Conservation (phyloP, 2,888 invertebrate species). For the Phyllotreta cruciferae region DNA sequence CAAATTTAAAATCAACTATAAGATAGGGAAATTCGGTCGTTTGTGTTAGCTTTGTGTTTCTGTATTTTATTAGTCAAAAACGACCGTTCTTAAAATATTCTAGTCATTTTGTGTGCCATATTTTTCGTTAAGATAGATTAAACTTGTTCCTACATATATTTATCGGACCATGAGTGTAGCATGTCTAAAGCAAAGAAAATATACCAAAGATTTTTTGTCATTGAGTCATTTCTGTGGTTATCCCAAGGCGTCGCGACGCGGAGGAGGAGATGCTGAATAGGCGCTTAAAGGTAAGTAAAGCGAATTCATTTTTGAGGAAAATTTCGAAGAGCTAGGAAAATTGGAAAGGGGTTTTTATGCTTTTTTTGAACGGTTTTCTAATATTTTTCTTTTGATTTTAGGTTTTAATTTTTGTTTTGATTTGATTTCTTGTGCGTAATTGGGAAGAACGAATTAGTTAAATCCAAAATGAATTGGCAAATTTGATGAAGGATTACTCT, state of each 20-base stretch:
- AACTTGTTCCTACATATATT: slow-evolving; percentile 6
- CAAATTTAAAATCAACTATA: too few relatives aligned
- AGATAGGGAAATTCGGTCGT: too few relatives aligned
- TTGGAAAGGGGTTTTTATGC: not conserved
- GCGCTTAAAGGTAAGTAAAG: slow-evolving; percentile 11
- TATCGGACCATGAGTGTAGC: slow-evolving; percentile 16
- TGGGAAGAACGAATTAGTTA: slow-evolving; percentile 3
- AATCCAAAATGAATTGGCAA: slow-evolving; percentile 13
- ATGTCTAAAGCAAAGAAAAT: slow-evolving; percentile 18
- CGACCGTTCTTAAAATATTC: slow-evolving; percentile 20
- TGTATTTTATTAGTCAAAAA: slow-evolving; percentile 8
- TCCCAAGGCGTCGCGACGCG: not conserved
- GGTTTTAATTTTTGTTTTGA: slow-evolving; percentile 17
- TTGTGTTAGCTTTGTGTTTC: not conserved
- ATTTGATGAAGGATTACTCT: not conserved
- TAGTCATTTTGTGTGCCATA: slow-evolving; percentile 31
- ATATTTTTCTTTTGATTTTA: slow-evolving; percentile 15
- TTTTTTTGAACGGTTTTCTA: slow-evolving; percentile 4
- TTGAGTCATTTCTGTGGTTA: slow-evolving; percentile 11
- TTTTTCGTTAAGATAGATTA: slow-evolving; percentile 9
- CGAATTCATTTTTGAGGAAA: not conserved
- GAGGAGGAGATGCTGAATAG: not conserved
- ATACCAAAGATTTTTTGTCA: slow-evolving; percentile 27
- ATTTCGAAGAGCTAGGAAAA: slow-evolving; percentile 1
- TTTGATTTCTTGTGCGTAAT: slow-evolving; percentile 8